Evolutionary conservation across 2,888 invertebrate species (phyloP).

Genomic region (Volucella inflata): DNA sequence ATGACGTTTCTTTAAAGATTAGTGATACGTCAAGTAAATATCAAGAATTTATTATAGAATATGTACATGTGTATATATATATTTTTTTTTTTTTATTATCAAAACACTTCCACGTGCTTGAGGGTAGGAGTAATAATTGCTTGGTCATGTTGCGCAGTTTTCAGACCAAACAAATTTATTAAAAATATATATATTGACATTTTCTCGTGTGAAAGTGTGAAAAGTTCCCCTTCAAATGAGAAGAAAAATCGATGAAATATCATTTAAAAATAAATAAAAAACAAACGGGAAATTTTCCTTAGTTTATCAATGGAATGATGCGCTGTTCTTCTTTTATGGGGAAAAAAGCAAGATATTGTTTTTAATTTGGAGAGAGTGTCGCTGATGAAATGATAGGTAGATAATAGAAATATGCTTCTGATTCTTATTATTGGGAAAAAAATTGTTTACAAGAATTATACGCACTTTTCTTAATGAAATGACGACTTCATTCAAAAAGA

Average conservation of each 20-base stretch:
- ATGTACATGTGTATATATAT: too few species aligned
- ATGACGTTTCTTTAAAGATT: too few species aligned
- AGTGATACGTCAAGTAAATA: too few species aligned
- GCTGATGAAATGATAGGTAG: neutral
- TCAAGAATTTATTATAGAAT: too few species aligned
- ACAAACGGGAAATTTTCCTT: neutral
- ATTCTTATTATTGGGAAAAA: slow-evolving; percentile 19
- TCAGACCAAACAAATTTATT: neutral
- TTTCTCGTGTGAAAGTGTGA: too few species aligned
- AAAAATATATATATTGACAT: neutral
- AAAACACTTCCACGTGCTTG: slow-evolving; percentile 37
- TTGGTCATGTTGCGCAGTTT: slow-evolving; percentile 10
- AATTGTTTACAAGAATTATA: slow-evolving; percentile 32
- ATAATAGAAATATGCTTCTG: neutral
- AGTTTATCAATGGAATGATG: neutral
- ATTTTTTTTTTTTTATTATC: neutral
- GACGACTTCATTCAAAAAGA: neutral
- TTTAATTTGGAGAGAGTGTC: slow-evolving; percentile 10
- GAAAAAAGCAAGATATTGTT: slow-evolving; percentile 9
- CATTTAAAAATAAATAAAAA: neutral
- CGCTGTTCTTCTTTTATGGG: neutral
- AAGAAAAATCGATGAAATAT: slow-evolving; percentile 9
- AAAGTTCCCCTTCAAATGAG: too few species aligned
- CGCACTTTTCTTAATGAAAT: slow-evolving; percentile 9
- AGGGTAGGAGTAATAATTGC: slow-evolving; percentile 26